A percentile compares a stretch with the other conserved stretches of the same genome.
These are phyloP conservation scores for Engraulis encrasicolus DNA, from an alignment of 2,113 vertebrate species.

Conservation along the genomic window DNA sequence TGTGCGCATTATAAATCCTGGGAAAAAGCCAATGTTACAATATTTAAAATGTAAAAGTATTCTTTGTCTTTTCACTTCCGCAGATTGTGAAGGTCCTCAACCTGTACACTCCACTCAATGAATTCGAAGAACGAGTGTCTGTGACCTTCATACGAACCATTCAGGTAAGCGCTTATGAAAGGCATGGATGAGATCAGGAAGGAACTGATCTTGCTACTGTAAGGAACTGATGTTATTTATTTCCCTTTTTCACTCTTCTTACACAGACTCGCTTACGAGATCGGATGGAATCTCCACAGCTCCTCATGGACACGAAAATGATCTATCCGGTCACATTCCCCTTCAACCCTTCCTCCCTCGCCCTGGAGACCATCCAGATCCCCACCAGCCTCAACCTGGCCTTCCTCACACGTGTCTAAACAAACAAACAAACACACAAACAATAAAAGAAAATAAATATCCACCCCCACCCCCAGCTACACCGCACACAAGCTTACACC, in stretches of 20 bases:
- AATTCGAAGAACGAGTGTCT: slow-evolving; percentile 97
- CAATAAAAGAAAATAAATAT: neutral
- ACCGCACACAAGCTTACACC: slow-evolving; percentile 24
- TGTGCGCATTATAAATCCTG: no score
- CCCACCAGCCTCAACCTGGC: slow-evolving; percentile 89
- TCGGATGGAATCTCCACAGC: slow-evolving; percentile 91
- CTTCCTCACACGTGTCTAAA: slow-evolving; percentile 93
- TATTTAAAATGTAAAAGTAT: no score
- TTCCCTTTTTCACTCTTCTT: neutral
- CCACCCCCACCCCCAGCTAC: neutral
- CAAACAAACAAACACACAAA: slow-evolving; percentile 16
- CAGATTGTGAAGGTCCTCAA: slow-evolving; percentile 98
- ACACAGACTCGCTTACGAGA: slow-evolving; percentile 91
- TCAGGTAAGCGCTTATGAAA: slow-evolving; percentile 79
- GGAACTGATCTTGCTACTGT: neutral
- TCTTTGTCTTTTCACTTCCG: slow-evolving; percentile 12
- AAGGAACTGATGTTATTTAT: neutral
- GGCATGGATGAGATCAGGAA: no score
- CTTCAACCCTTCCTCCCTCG: slow-evolving; percentile 92
- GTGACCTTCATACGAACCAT: slow-evolving; percentile 96
- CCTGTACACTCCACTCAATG: slow-evolving; percentile 97
- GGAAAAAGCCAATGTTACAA: no score
- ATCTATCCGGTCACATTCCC: slow-evolving; percentile 98
- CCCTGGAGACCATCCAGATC: slow-evolving; percentile 97
- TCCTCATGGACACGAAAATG: slow-evolving; percentile 97